Conservation (phyloP, 2,797 vertebrate genomes). For the Brotula barbata region DNA sequence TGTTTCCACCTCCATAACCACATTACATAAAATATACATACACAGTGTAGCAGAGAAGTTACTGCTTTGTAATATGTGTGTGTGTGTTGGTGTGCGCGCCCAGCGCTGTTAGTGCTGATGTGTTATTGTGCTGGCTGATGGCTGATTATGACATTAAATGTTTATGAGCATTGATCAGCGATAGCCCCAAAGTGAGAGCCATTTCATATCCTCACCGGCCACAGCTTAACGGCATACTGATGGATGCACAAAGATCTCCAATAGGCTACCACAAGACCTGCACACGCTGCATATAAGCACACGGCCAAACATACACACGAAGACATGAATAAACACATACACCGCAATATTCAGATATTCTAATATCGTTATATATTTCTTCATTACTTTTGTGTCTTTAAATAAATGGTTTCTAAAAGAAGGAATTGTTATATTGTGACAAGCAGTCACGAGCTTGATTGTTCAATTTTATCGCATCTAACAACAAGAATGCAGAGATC, state of each 20-base stretch:
- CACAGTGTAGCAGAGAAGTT: slow-evolving; percentile 52
- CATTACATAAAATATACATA: slow-evolving; percentile 57
- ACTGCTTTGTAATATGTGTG: slow-evolving; percentile 13
- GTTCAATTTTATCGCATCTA: too few relatives aligned
- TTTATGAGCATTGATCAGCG: slow-evolving; percentile 79
- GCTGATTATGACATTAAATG: slow-evolving; percentile 80
- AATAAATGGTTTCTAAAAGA: too few relatives aligned
- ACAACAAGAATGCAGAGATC: too few relatives aligned
- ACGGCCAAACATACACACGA: slow-evolving; percentile 5
- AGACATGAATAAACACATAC: not conserved
- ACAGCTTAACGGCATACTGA: slow-evolving; percentile 73
- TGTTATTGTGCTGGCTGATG: slow-evolving; percentile 66
- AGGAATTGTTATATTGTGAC: too few relatives aligned
- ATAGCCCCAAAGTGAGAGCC: slow-evolving; percentile 64
- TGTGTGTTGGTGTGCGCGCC: slow-evolving; percentile 30
- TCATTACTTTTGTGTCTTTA: too few relatives aligned
- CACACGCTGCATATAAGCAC: slow-evolving; percentile 41
- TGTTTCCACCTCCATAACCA: slow-evolving; percentile 32
- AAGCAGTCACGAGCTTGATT: too few relatives aligned
- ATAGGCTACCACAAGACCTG: slow-evolving; percentile 58
- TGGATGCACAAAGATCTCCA: slow-evolving; percentile 74
- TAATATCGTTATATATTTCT: too few relatives aligned
- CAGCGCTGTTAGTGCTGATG: slow-evolving; percentile 61
- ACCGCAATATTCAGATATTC: too few relatives aligned
- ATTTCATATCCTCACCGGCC: slow-evolving; percentile 72